phyloP scores from a whole-genome alignment of 2,888 invertebrate genomes.

The Chalcis sispes region DNA sequence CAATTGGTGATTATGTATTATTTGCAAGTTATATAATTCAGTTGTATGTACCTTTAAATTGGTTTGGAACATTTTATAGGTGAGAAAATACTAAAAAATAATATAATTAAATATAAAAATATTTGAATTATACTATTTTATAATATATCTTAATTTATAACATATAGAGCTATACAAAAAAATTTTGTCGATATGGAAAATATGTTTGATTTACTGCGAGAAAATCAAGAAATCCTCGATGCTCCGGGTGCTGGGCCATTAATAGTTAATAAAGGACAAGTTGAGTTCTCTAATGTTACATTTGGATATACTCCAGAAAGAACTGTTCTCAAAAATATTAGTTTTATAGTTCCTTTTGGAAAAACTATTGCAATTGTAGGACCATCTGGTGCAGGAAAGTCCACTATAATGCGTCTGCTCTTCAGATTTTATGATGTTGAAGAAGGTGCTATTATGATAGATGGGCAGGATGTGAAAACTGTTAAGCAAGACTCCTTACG shows the following conservation, averaged over 20 bases:
- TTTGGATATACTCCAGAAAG: conserved; percentile 92
- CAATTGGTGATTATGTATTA: conserved; percentile 96
- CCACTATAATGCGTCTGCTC: conserved; percentile 94
- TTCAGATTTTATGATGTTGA: conserved; percentile 98
- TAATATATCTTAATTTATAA: conserved; percentile 59
- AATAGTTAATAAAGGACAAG: conserved; percentile 82
- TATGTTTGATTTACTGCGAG: conserved; percentile 96
- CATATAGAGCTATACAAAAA: conserved; percentile 94
- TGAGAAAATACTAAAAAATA: conserved; percentile 71
- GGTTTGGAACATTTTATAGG: conserved; percentile 99
- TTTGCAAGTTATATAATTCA: conserved; percentile 97
- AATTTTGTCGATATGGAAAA: conserved; percentile 99
- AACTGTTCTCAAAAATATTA: conserved; percentile 85
- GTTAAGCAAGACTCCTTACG: conserved; percentile 91
- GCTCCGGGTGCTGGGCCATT: conserved; percentile 87
- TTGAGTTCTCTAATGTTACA: conserved; percentile 93
- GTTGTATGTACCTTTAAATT: conserved; percentile 96
- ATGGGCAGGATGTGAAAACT: conserved; percentile 91
- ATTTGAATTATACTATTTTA: conserved; percentile 22
- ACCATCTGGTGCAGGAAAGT: conserved; percentile 95
- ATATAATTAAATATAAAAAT: conserved; percentile 12
- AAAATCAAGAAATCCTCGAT: conserved; percentile 92
- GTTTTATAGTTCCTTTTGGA: conserved; percentile 88
- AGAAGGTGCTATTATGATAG: conserved; percentile 90
- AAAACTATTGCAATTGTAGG: conserved; percentile 92